A percentile compares a stretch with the other conserved stretches of the same genome.
These are phyloP conservation scores for Archegozetes longisetosus DNA, from an alignment of 1,140 invertebrate species.

Conservation along the genomic window DNA sequence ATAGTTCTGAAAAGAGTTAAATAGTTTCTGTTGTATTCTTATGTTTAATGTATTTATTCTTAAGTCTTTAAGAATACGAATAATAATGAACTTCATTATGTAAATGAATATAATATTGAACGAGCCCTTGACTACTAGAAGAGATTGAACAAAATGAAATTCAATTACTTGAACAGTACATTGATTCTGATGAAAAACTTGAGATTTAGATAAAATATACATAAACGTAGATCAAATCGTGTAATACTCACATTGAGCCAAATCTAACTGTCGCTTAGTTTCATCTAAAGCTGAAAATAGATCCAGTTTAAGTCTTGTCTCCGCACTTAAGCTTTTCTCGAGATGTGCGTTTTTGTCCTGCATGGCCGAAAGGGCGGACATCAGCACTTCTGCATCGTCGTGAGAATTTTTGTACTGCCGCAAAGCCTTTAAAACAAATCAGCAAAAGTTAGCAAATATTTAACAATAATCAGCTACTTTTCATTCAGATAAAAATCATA, in stretches of 20 bases:
- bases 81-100: too few species aligned
- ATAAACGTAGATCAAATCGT: background rate
- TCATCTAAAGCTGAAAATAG: conserved; percentile 89
- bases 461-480: background rate
- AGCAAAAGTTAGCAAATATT: conserved; percentile 7
- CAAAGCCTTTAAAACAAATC: conserved; percentile 30
- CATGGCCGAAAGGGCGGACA: conserved; percentile 57
- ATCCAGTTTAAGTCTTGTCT: conserved; percentile 88
- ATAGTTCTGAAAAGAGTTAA: too few species aligned
- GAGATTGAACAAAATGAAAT: too few species aligned
- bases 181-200: too few species aligned
- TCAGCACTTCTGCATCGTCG: conserved; percentile 56
- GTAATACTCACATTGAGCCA: conserved; percentile 68
- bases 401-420: conserved; percentile 49
- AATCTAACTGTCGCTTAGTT: conserved; percentile 77
- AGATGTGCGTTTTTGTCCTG: conserved; percentile 74
- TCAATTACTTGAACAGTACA: too few species aligned
- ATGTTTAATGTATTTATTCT: too few species aligned
- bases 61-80: too few species aligned
- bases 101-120: too few species aligned
- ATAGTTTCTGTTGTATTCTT: too few species aligned
- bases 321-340: conserved; percentile 80
- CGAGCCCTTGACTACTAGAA: too few species aligned
- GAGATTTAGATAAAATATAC: background rate
- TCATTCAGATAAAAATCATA: conserved; percentile 22